Conservation (phyloP, 2,888 invertebrate species). For the Camponotus fellah region DNA sequence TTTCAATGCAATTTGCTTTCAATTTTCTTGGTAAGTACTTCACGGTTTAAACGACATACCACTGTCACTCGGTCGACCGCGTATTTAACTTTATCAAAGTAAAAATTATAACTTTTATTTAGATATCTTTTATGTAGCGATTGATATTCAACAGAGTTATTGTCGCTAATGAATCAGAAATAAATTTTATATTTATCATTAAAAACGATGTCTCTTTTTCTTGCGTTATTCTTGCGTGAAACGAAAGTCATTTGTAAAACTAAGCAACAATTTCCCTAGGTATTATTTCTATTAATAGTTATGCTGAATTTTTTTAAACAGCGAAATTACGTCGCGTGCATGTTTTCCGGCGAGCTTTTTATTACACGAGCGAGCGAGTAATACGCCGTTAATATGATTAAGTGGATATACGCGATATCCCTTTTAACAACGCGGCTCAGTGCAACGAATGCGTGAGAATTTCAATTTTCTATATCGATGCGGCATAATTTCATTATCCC, state of each 20-base stretch:
- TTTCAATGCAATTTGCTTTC: constrained; percentile 73
- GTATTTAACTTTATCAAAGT: constrained; percentile 48
- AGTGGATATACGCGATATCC: constrained; percentile 50
- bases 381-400: constrained; percentile 51
- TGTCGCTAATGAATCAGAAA: constrained; percentile 40
- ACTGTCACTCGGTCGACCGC: constrained; percentile 36
- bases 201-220: neutral
- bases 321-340: neutral
- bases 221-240: neutral
- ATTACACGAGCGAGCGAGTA: constrained; percentile 29
- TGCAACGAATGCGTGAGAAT: constrained; percentile 52
- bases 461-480: constrained; percentile 55
- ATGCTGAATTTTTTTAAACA: neutral
- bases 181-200: constrained; percentile 45
- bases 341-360: constrained; percentile 38
- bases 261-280: neutral
- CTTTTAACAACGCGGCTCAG: constrained; percentile 51
- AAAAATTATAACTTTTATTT: constrained; percentile 40
- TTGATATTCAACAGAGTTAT: neutral
- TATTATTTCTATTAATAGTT: neutral
- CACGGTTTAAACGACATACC: constrained; percentile 42
- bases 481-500: constrained; percentile 51
- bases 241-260: neutral
- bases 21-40: constrained; percentile 65
- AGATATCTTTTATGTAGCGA: neutral